Percentiles rank a stretch among this genome's conserved stretches.
Conservation (phyloP, 2,888 invertebrate species). For the Helobdella robusta region DNA sequence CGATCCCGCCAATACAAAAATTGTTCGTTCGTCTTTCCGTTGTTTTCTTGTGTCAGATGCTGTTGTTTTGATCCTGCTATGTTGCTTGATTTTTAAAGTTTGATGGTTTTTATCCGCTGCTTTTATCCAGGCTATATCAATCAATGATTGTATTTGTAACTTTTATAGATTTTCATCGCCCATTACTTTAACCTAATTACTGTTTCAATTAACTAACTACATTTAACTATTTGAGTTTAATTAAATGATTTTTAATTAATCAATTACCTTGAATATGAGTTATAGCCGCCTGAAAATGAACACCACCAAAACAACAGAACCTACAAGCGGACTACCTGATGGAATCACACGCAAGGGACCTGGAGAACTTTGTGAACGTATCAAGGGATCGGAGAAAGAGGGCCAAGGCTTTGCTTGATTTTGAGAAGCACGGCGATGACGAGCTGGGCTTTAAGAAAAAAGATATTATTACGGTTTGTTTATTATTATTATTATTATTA, state of each 20-base stretch:
- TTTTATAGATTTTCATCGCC: background rate
- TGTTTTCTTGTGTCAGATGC: conserved; percentile 7
- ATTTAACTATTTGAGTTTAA: background rate
- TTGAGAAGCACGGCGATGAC: conserved; percentile 94
- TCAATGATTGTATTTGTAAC: background rate
- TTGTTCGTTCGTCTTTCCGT: conserved; percentile 39
- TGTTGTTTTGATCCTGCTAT: background rate
- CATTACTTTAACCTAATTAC: background rate
- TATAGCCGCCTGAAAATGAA: no score
- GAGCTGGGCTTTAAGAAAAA: conserved; percentile 95
- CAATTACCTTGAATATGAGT: background rate
- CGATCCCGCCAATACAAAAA: conserved; percentile 66
- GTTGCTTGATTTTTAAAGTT: background rate
- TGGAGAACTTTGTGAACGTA: conserved; percentile 80
- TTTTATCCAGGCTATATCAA: background rate
- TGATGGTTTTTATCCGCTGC: background rate
- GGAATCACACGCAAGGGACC: conserved; percentile 86
- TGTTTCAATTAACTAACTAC: background rate
- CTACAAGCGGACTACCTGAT: conserved; percentile 85
- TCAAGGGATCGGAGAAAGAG: conserved; percentile 64
- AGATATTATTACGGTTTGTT: conserved; percentile 82
- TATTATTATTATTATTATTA: no score
- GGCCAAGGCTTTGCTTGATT: conserved; percentile 90
- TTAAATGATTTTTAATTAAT: background rate
- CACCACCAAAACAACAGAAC: conserved; percentile 40